phyloP scores from a whole-genome alignment of 2,888 invertebrate genomes.

The Cataglyphis albicans region DNA sequence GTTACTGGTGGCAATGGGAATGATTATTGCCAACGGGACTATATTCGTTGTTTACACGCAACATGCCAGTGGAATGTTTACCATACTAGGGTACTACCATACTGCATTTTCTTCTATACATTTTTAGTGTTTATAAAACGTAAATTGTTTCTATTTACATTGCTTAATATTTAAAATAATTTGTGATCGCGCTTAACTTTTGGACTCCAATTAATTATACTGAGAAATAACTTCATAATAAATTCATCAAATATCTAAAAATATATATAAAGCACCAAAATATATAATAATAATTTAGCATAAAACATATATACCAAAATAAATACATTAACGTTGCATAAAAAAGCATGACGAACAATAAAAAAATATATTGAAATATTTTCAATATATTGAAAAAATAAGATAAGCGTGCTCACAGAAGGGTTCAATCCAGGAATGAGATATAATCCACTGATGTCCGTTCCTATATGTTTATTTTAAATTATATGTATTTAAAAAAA shows the following conservation, averaged over 20 bases:
- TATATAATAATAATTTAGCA: neutral
- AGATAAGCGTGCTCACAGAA: neutral
- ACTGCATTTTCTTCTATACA: neutral
- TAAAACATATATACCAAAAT: neutral
- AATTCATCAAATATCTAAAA: neutral
- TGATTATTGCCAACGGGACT: neutral
- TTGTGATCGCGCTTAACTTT: neutral
- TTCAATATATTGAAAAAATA: neutral
- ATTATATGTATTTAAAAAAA: neutral
- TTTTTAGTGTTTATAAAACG: neutral
- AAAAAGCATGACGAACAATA: neutral
- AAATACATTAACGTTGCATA: neutral
- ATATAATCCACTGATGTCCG: neutral
- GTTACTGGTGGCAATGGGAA: neutral
- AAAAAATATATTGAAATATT: neutral
- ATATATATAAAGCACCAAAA: neutral
- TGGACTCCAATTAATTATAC: neutral
- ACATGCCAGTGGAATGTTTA: constrained; percentile 34
- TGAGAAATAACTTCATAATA: neutral
- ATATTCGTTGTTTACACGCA: constrained; percentile 22
- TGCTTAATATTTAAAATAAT: constrained; percentile 2
- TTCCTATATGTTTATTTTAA: neutral
- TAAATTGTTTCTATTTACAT: neutral
- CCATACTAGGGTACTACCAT: constrained; percentile 43
- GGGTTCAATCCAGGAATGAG: neutral